These are phyloP conservation scores for Furcula furcula DNA, from an alignment of 2,888 invertebrate species.

Conservation along the genomic window DNA sequence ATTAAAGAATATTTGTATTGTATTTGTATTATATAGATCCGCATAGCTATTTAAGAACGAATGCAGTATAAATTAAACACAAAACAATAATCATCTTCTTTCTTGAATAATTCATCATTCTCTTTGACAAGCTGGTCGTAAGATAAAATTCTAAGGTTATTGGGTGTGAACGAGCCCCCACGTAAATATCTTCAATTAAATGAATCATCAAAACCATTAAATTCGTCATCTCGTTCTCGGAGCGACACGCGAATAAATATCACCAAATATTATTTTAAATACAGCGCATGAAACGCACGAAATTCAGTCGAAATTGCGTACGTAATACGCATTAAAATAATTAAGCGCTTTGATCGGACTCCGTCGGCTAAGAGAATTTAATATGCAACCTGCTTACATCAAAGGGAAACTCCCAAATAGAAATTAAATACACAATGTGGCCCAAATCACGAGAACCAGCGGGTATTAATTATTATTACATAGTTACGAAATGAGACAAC, in stretches of 20 bases:
- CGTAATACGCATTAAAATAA: slow-evolving; percentile 45
- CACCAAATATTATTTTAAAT: slow-evolving; percentile 14
- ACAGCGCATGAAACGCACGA: slow-evolving; percentile 24
- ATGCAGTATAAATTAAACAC: no score
- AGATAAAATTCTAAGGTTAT: no score
- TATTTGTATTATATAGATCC: no score
- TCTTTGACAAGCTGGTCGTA: no score
- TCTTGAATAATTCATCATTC: no score
- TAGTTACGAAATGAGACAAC: no score
- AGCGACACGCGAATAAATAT: slow-evolving; percentile 4
- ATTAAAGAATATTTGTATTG: no score
- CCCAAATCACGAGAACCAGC: slow-evolving; percentile 20
- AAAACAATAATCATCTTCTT: no score
- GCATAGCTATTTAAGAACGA: no score
- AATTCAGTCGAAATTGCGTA: slow-evolving; percentile 36
- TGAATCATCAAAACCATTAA: slow-evolving; percentile 4
- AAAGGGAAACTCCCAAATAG: slow-evolving; percentile 56
- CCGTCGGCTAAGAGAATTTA: slow-evolving; percentile 61
- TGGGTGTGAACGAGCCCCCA: no score
- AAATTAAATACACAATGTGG: slow-evolving; percentile 49
- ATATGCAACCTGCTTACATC: slow-evolving; percentile 62
- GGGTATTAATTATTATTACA: no score
- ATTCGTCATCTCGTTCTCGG: slow-evolving; percentile 13
- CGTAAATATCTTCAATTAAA: slow-evolving; percentile 12
- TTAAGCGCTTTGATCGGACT: slow-evolving; percentile 59